Evolutionary conservation across 2,888 invertebrate genomes (phyloP).

Genomic region (Nemapogon koenigi): DNA sequence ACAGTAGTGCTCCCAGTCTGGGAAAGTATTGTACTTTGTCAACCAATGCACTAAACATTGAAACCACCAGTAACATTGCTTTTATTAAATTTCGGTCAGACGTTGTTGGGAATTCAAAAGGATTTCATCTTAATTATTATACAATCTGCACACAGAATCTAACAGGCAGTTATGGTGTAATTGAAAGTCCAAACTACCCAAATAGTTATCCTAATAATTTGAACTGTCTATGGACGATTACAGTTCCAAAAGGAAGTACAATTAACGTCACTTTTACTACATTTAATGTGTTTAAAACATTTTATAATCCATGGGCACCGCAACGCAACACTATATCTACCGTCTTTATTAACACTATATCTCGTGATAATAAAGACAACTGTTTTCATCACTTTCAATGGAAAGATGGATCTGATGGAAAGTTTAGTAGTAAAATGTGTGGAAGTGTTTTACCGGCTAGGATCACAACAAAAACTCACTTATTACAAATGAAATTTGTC

Average conservation of each 20-base stretch:
- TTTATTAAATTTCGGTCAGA: slow-evolving; percentile 79
- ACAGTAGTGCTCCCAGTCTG: slow-evolving; percentile 54
- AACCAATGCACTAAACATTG: slow-evolving; percentile 44
- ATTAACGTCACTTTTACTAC: slow-evolving; percentile 85
- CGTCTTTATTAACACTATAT: too few species aligned
- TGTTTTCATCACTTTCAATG: slow-evolving; percentile 49
- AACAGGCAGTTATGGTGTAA: slow-evolving; percentile 73
- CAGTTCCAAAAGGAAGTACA: slow-evolving; percentile 77
- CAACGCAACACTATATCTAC: too few species aligned
- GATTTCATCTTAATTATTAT: slow-evolving; percentile 79
- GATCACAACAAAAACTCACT: slow-evolving; percentile 62
- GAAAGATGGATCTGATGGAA: slow-evolving; percentile 40
- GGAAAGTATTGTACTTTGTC: slow-evolving; percentile 69
- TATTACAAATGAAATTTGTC: slow-evolving; percentile 70
- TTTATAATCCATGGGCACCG: too few species aligned
- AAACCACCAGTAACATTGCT: slow-evolving; percentile 68
- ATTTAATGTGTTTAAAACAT: slow-evolving; percentile 66
- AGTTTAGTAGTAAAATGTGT: slow-evolving; percentile 45
- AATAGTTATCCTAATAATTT: slow-evolving; percentile 63
- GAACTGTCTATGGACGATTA: slow-evolving; percentile 80
- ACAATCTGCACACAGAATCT: slow-evolving; percentile 73
- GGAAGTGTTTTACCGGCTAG: slow-evolving; percentile 50
- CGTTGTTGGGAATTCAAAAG: slow-evolving; percentile 67
- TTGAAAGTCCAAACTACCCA: slow-evolving; percentile 89
- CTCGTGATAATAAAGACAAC: too few species aligned